Evolutionary conservation across 2,797 vertebrate species (phyloP), one percentile per base, ranked within the genome.

Genomic region (Hafferia zeledoni): DNA sequence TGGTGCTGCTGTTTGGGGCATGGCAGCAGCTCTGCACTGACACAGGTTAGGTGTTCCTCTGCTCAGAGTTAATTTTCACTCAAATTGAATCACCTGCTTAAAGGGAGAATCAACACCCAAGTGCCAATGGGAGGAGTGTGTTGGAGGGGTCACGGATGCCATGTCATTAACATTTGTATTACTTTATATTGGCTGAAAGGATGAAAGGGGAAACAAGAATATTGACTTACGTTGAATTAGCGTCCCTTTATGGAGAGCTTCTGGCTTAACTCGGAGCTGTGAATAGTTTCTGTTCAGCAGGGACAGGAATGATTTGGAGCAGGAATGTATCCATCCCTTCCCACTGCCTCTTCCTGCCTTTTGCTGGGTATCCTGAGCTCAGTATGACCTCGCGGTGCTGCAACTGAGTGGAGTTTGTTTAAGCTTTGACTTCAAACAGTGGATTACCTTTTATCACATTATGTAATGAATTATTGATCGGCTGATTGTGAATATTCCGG

Each of bases 101-200:
- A 79, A 93, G 92, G 33, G 93, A 96, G 94, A 94, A 97, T 96
- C 97, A 94, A 91, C 91, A 95, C 67, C 47, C 20, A 47, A 1
- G 25, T 43, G 65, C 77, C 41, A 65, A 44, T 35, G 33, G 0
- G 13, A 92, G 92, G 55, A 76, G 80, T 17, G 0, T 55, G 13
- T 59, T 86, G 68, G 60, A 76, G 92, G 87, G 92, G 90, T 93
- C 86, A 9, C 0, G 63, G 88, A 88, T 63, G 70, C 50, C 70
- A 0, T 43, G 86, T 90, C 82, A 46, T 95, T 93, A 93, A 46
- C 90, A 53, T 83, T 92, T 68, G 76, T 90, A 75, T 92, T 87
- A 71, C 92, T 94, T 94, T 85, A 79, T 89, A 75, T 84, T 87
- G 83, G 91, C 84, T 87, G 85, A 60, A 87, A 50, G 80, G 95